Evolutionary conservation across 2,113 vertebrate genomes (phyloP), one percentile per base, ranked within the genome.

Genomic region (Phylloscopus trochiloides): DNA sequence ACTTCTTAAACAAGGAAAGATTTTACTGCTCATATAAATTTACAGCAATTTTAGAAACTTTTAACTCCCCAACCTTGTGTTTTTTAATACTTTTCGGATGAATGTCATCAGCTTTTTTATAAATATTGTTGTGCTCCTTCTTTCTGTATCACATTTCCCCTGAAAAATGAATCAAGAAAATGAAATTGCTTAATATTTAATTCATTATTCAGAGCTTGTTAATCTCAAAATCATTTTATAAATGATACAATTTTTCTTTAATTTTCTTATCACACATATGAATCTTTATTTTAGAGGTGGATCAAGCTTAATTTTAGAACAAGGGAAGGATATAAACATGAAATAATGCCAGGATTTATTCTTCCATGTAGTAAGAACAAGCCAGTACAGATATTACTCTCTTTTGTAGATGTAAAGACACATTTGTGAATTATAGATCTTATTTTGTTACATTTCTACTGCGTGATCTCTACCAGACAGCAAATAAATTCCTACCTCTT

Each of bases 111-210:
- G 75, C n/a, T 76, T 92, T 32, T 5, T 32, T 20, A 96, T 18
- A 57, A 97, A 97, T 14, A 21, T 4, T 20, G 7, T 38, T 34
- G 86, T 74, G 1, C 9, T 58, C 34, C 9, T 92, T 36, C 94
- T 82, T 90, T 97, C 96, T 62, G 92, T 93, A 8, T 92, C 67
- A 54, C 96, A 97, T 22, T 50, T 7, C 11, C 55, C 95, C 96
- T 96, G 90, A 32, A 86, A 94, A 86, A 71, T 40, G 9, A 90
- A 93, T 29, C 3, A 63, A 82, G 70, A 78, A 48, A 67, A 85
- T 20, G 2, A 52, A 78, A 63, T 40, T 40, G 13, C 5, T 86
- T 65, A 50, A 24, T 34, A 50, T 71, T 80, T 51, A 67, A 55
- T 8, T n/a, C 1, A 3, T 52, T 50, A 29, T 15, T 17, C 52